These are phyloP conservation scores for Metopia argyrocephala DNA, from an alignment of 2,888 invertebrate species.

Conservation along the genomic window DNA sequence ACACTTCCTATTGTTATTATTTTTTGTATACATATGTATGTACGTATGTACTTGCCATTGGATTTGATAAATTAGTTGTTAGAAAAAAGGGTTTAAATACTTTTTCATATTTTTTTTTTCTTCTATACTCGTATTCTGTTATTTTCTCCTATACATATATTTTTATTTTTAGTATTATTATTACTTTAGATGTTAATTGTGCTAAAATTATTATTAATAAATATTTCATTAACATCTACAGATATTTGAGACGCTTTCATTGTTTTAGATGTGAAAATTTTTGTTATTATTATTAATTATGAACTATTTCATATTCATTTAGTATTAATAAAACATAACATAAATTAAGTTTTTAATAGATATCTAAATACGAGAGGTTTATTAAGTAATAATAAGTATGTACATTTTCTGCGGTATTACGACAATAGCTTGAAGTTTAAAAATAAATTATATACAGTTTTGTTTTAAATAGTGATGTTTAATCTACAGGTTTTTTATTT, in stretches of 20 bases:
- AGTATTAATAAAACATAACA: background rate
- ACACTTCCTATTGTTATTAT: background rate
- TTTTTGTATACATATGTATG: background rate
- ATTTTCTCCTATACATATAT: background rate
- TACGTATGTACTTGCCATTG: conserved; percentile 16
- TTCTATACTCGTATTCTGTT: too few species aligned
- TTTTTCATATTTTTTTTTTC: too few species aligned
- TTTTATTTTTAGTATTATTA: background rate
- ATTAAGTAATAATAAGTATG: too few species aligned
- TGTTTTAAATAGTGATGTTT: too few species aligned
- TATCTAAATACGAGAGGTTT: background rate
- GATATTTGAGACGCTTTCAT: conserved; percentile 5
- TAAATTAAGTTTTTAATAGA: conserved; percentile 13
- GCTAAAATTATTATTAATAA: conserved; percentile 49
- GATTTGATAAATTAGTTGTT: too few species aligned
- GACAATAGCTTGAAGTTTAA: too few species aligned
- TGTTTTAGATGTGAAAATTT: background rate
- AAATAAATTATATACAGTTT: too few species aligned
- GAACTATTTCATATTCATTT: conserved; percentile 15
- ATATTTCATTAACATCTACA: conserved; percentile 54
- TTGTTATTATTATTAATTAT: conserved; percentile 7
- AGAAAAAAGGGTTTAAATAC: too few species aligned
- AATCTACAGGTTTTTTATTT: too few species aligned
- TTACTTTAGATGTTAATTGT: conserved; percentile 27
- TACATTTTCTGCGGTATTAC: too few species aligned